Evolutionary conservation across 2,888 invertebrate species (phyloP), one percentile per base, ranked within the genome.

Genomic region (Apoda limacodes): DNA sequence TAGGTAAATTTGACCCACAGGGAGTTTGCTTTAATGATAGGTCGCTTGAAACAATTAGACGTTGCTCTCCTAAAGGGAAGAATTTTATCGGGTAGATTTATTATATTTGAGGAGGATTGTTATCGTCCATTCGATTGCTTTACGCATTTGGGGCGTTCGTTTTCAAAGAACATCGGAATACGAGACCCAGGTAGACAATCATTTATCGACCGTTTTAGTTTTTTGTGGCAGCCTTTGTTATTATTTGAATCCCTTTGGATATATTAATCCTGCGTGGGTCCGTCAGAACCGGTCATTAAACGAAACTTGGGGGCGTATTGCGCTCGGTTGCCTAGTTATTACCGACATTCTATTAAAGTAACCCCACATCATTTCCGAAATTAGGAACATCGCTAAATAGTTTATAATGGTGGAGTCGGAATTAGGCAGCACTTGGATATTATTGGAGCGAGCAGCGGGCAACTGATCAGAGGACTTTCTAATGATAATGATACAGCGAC

Each of bases 311-410:
- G 78, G 78, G 80, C 80, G 80, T 76, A 64, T 58, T 66, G 60
- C 63, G 72, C 65, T 60, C 71, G 70, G 71, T 57, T 74, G 72
- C 72, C 67, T 72, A 69, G 68, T 75, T 75, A 80, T 80, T 80
- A 78, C 55, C 60, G 60, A 52, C 67, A 58, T 68, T 74, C 71
- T 78, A 74, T 70, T 71, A 72, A 74, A 78, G 74, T 71, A 65
- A 59, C 65, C 58, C 61, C 51, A 64, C 68, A 71, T 74, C 67
- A 72, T 78, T 76, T 72, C 68, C 56, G 46, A 74, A 80, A 78
- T 80, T 74, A 69, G 74, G 62, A 65, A 61, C 60, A 70, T 72
- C 71, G 78, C 76, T 80, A 80, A 80, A 80, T 78, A 80, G 78
- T 80, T 78, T 78, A 65, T 80, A 78, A 80, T 78, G 66, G 68